Evolutionary conservation across 2,797 vertebrate species (phyloP), one percentile per base, ranked within the genome.

Genomic region (Echiichthys vipera): DNA sequence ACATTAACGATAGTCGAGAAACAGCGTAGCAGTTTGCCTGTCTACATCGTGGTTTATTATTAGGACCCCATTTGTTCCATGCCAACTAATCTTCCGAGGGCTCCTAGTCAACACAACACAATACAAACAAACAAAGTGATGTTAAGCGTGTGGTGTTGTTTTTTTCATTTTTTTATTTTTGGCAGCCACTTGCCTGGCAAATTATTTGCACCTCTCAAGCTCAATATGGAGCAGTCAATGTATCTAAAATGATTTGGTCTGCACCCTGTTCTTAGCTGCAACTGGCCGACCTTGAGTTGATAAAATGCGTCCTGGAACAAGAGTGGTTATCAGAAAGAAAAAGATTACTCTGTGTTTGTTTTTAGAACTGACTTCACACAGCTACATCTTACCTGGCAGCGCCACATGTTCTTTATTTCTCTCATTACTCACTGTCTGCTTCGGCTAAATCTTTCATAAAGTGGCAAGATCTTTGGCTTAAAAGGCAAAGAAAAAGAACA

Each of bases 41-140:
- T 78, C 78, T 78, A 74, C 12, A 66, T 63, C 3, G 7, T 71
- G 51, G 81, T 82, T 88, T 93, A 87, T 90, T 87, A 85, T 91
- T 84, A 80, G 81, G 77, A 81, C 66, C 66, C 76, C 72, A 50
- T 80, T 84, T 84, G 81, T 58, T 84, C 81, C 74, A 66, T 80
- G 83, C 84, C 78, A 83, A 49, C 77, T 88, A 83, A 90, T 90
- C 88, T 89, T 84, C 77, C 54, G n/a, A 58, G 72, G 78, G 65
- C 77, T 84, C 75, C 18, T 75, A 80, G 73, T 88, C 81, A 70
- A 71, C 82, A 81, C 76, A 65, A 69, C 46, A 50, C 58, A 58
- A 56, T 22, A 55, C 53, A 62, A 77, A 81, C 71, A 81, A 86
- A 86, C 73, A 85, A 71, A 75, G 47, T 36, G 54, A 75, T 77